These are phyloP conservation scores for Mythimna ferrago DNA, from an alignment of 2,888 invertebrate species.

Conservation along the genomic window DNA sequence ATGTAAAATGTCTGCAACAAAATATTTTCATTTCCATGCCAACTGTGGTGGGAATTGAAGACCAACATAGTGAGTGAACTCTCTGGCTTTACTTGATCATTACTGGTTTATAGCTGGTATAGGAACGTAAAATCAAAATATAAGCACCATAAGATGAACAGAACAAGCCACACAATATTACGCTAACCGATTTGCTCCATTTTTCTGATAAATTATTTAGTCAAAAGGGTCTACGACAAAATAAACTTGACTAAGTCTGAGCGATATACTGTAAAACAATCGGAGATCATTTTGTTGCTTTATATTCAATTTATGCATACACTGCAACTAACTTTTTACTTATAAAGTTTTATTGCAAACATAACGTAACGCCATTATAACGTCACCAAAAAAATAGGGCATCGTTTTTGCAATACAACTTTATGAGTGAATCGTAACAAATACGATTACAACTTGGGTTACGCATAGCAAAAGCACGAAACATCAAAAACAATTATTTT, in stretches of 20 bases:
- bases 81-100: not conserved
- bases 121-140: not conserved
- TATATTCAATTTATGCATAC: not conserved
- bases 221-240: not conserved
- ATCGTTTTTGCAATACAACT: conserved; percentile 41
- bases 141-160: not conserved
- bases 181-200: not conserved
- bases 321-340: conserved; percentile 9
- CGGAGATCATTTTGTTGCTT: not conserved
- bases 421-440: conserved; percentile 11
- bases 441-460: conserved; percentile 12
- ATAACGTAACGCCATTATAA: not conserved
- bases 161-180: not conserved
- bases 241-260: not conserved
- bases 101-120: not conserved
- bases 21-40: conserved; percentile 42
- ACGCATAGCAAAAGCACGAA: conserved; percentile 39
- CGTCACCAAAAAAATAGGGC: not conserved
- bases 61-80: conserved; percentile 32
- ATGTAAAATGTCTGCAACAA: conserved; percentile 7
- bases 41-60: conserved; percentile 30
- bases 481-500: conserved; percentile 6
- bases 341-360: conserved; percentile 37
- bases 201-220: not conserved
- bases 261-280: not conserved